These are phyloP conservation scores for Poecilia picta DNA, from an alignment of 2,797 vertebrate species.

Conservation along the genomic window DNA sequence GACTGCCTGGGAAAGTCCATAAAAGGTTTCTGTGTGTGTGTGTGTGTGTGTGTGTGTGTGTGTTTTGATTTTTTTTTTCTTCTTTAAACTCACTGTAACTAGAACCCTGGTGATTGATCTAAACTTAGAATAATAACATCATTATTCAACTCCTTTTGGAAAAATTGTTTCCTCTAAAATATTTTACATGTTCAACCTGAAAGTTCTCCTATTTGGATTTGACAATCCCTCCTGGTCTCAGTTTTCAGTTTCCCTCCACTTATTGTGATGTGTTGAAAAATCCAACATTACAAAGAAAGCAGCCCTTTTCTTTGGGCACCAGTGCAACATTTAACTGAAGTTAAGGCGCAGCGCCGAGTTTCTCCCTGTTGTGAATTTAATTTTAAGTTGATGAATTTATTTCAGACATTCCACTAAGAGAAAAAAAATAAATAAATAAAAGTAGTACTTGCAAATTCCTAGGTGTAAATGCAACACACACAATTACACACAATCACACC, in stretches of 20 bases:
- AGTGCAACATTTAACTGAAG: slow-evolving; percentile 14
- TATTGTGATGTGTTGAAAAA: slow-evolving; percentile 32
- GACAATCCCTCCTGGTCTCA: slow-evolving; percentile 39
- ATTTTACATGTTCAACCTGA: slow-evolving; percentile 51
- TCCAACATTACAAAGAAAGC: slow-evolving; percentile 21
- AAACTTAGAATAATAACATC: slow-evolving; percentile 38
- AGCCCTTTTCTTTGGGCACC: slow-evolving; percentile 20
- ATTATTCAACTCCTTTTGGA: slow-evolving; percentile 57
- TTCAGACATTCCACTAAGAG: too few relatives aligned
- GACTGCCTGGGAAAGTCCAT: slow-evolving; percentile 85
- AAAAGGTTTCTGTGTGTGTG: slow-evolving; percentile 78
- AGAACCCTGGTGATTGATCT: slow-evolving; percentile 28
- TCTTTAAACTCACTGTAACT: slow-evolving; percentile 66
- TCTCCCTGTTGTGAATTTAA: too few relatives aligned
- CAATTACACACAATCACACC: too few relatives aligned
- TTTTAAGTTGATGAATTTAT: too few relatives aligned
- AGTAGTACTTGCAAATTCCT: too few relatives aligned
- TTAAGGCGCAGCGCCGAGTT: not conserved
- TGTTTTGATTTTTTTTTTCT: slow-evolving; percentile 65
- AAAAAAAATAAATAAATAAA: too few relatives aligned
- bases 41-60: not conserved
- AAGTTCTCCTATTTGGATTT: slow-evolving; percentile 26
- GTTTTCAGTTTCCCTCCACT: slow-evolving; percentile 33
- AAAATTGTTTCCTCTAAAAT: slow-evolving; percentile 61
- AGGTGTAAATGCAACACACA: too few relatives aligned